phyloP scores from a whole-genome alignment of 2,113 vertebrate genomes.

The Otus sunia region DNA sequence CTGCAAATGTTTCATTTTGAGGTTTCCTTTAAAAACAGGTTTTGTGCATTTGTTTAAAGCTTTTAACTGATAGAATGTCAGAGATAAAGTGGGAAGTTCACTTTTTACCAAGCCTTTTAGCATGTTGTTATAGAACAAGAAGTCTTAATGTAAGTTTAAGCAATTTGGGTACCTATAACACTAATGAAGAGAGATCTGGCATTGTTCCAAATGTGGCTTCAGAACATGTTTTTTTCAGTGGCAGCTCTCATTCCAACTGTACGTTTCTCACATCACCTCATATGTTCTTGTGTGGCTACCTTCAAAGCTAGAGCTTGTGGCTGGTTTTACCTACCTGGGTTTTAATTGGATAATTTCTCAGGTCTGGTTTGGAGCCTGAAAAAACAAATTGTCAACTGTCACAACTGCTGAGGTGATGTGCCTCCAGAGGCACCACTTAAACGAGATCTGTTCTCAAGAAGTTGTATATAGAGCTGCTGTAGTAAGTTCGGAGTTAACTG shows the following conservation, averaged over 20 bases:
- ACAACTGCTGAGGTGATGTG: background rate
- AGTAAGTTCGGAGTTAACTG: background rate
- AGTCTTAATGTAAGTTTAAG: background rate
- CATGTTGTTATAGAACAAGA: background rate
- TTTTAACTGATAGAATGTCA: background rate
- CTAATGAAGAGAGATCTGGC: background rate
- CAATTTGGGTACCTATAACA: background rate
- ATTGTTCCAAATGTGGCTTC: background rate
- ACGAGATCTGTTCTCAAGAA: background rate
- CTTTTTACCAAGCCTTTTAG: background rate
- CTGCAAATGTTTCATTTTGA: background rate
- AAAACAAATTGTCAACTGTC: background rate
- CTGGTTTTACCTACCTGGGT: background rate
- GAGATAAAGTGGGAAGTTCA: background rate
- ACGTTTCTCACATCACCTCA: background rate
- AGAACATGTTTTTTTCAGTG: fast-evolving
- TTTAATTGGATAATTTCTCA: background rate
- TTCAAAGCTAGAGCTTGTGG: background rate
- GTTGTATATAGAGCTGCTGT: background rate
- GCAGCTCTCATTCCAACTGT: background rate
- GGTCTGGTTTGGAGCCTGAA: background rate
- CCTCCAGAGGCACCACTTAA: background rate
- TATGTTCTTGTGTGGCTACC: background rate
- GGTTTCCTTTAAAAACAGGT: background rate
- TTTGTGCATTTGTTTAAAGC: background rate